phyloP scores from a whole-genome alignment of 2,113 vertebrate species.

The Picathartes gymnocephalus region DNA sequence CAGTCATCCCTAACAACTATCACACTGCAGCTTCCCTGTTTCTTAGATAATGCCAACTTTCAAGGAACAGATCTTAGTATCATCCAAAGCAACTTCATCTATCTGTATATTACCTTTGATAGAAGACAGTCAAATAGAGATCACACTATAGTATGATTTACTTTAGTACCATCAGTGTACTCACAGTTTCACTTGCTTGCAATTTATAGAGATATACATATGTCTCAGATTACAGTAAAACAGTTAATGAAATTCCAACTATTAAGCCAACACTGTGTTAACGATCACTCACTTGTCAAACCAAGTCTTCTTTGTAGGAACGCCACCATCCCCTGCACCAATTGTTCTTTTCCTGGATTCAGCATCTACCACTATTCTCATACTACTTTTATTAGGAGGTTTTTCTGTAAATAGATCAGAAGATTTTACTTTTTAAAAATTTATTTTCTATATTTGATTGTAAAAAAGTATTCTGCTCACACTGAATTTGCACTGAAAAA shows the following conservation, averaged over 20 bases:
- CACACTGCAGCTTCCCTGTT: background rate
- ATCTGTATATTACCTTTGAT: background rate
- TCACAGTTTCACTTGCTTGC: background rate
- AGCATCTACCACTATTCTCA: conserved; percentile 95
- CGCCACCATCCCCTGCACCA: conserved; percentile 76
- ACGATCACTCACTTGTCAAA: conserved; percentile 88
- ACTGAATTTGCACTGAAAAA: background rate
- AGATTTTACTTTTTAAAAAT: background rate
- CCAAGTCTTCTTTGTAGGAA: conserved; percentile 90
- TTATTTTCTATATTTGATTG: background rate
- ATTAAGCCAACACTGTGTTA: background rate
- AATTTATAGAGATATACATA: background rate
- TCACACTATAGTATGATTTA: background rate
- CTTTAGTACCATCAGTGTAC: background rate
- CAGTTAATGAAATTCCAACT: background rate
- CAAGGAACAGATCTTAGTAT: background rate
- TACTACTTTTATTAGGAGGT: conserved; percentile 84
- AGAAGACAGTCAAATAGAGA: background rate
- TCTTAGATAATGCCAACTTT: background rate
- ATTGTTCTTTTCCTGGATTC: conserved; percentile 90
- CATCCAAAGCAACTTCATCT: background rate
- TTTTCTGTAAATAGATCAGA: conserved; percentile 80
- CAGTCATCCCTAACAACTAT: background rate
- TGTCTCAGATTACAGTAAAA: background rate
- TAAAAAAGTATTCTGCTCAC: background rate